Evolutionary conservation across 92 coral and sea anemone species (phyloP), one percentile per base, ranked within the genome.

Genomic region (Isaurus tuberculatus): DNA sequence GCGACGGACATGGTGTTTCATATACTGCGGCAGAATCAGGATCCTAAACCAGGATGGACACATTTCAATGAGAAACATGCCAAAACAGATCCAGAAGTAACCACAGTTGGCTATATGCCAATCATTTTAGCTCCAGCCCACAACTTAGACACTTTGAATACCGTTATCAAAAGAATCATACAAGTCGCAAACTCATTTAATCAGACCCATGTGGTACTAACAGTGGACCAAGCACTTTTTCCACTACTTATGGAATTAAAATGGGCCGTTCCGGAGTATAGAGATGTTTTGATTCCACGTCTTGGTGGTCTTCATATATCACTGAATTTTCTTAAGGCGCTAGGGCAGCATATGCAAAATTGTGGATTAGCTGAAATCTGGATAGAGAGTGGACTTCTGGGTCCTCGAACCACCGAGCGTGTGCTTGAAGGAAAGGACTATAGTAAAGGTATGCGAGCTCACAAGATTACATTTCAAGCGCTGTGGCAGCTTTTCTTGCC

Each of bases 261-360:
- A 72, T 89, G 92, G 84, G 15, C 29, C 8, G 71, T 71, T 29
- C 84, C 83, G n/a, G 86, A 90, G 37, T 90, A 83, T 68, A 49
- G 75, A 70, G 86, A 90, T 28, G 64, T 1, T 19, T 83, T 90
- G 1, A 72, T 90, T 16, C 79, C 84, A 26, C 89, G 79, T 4
- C 86, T 90, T 22, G 87, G 85, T 4, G 91, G 88, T n/a, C 91
- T 88, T 7, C 91, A 84, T 43, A 84, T 77, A 26, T 77, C 91
- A 14, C 82, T 87, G 91, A 73, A 75, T 34, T 87, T 82, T 26
- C 84, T 87, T 10, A 83, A 83, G 40, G 79, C 31, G 40, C 65
- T 82, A 17, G 91, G 84, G 37, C 69, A 83, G 40, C 87, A 87
- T 77, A 82, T 44, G 42, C 69, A 31, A 7, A 79, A 65, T 17